phyloP scores from a whole-genome alignment of 2,113 vertebrate species.

The Oncorhynchus masou region DNA sequence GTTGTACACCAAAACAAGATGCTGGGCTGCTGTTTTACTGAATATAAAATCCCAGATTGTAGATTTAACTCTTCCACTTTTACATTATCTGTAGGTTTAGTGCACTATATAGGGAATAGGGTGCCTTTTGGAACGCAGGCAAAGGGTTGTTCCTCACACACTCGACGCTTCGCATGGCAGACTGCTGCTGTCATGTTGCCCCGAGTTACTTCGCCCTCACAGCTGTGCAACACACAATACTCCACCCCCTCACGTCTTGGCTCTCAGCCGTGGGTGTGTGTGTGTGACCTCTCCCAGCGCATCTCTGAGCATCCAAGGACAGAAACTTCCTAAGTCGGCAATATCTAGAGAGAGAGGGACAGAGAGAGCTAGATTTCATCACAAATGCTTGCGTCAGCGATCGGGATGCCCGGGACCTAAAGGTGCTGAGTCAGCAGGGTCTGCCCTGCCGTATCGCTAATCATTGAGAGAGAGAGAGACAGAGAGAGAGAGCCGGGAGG shows the following conservation, averaged over 20 bases:
- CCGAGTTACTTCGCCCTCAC: not conserved
- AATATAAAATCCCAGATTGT: too few relatives aligned
- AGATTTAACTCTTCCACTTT: too few relatives aligned
- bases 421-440: slow-evolving; percentile 59
- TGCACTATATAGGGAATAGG: too few relatives aligned
- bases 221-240: not conserved
- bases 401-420: slow-evolving; percentile 24
- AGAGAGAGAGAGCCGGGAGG: not conserved
- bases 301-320: slow-evolving; percentile 25
- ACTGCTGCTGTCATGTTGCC: not conserved
- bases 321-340: not conserved
- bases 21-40: too few relatives aligned
- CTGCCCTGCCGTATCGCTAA: slow-evolving; percentile 25
- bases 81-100: too few relatives aligned
- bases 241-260: not conserved
- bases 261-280: not conserved
- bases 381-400: slow-evolving; percentile 62
- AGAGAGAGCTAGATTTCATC: slow-evolving; percentile 26
- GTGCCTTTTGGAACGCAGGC: too few relatives aligned
- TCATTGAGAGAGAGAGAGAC: not conserved
- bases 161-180: not conserved
- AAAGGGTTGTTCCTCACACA: too few relatives aligned
- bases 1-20: too few relatives aligned
- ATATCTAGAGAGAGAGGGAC: not conserved
- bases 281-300: not conserved